Evolutionary conservation across 2,888 invertebrate genomes (phyloP), one percentile per base, ranked within the genome.

Genomic region (Aphidius colemani): DNA sequence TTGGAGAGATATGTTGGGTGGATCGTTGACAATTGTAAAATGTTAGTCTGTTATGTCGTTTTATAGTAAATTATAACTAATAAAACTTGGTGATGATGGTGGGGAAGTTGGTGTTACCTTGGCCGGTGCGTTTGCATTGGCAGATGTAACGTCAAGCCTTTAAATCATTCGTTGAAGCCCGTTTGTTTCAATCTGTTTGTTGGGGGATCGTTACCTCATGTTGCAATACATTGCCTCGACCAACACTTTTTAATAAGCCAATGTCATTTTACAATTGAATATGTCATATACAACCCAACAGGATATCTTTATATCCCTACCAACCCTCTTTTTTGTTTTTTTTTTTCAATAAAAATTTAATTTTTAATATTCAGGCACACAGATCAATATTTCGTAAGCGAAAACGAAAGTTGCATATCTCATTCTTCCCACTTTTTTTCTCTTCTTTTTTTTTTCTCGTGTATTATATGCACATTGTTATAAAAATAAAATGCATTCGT

Each of bases 61-160:
- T 82, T 82, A 81, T 82, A 82, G 78, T 79, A 79, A 80, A 80
- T 80, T 81, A 81, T 82, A 81, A 80, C 80, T 81, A 80, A 79
- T 77, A 80, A 75, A 77, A 66, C 69, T 11, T 49, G 48, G 50
- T 50, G 56, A 41, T 39, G 41, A 51, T 70, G 70, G 71, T 70
- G 64, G 71, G 67, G 51, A 61, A 60, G 58, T 46, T 68, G 74
- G 73, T 71, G 72, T 75, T 72, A 78, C 82, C 82, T 82, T 82
- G 82, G 78, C 71, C 75, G 78, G 76, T 75, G 77, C 78, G 81
- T 77, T 78, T 82, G 81, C 80, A 82, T 82, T 82, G 82, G 81
- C 78, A 81, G 80, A 80, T 79, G 80, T 78, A 72, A 75, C 75
- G 76, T 75, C 76, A 77, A 74, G 77, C 75, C 67, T 79, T 80